Conservation (phyloP, 1,140 invertebrate genomes). For the Melipona quadrifasciata region DNA sequence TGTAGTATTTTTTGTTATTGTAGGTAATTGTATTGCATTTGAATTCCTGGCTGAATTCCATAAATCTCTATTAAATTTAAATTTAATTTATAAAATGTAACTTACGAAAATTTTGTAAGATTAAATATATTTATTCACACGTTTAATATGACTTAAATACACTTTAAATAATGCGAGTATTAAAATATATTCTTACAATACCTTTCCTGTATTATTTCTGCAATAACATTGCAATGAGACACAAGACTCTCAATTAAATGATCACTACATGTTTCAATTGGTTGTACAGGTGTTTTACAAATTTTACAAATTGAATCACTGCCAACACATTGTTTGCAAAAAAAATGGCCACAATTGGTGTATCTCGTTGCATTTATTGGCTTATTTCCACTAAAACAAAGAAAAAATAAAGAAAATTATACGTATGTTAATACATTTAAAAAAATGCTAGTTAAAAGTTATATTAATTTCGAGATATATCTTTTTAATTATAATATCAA, state of each 20-base stretch:
- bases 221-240: constrained; percentile 63
- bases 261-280: constrained; percentile 66
- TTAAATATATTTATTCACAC: not conserved
- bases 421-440: not conserved
- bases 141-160: not conserved
- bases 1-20: constrained; percentile 3
- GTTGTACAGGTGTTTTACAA: constrained; percentile 67
- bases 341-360: constrained; percentile 72
- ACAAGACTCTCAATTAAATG: constrained; percentile 63
- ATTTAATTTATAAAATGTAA: not conserved
- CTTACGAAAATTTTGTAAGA: not conserved
- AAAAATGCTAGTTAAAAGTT: not conserved
- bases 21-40: constrained; percentile 8
- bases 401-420: not conserved
- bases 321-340: constrained; percentile 69
- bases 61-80: constrained; percentile 41
- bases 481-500: not conserved
- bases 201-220: constrained; percentile 60
- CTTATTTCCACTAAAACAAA: constrained; percentile 56
- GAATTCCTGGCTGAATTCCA: constrained; percentile 13
- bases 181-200: constrained; percentile 46
- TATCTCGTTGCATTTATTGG: constrained; percentile 64
- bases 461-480: constrained; percentile 26
- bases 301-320: constrained; percentile 54
- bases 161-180: not conserved